Conservation (phyloP, 2,888 invertebrate genomes). For the Gibbula magus region DNA sequence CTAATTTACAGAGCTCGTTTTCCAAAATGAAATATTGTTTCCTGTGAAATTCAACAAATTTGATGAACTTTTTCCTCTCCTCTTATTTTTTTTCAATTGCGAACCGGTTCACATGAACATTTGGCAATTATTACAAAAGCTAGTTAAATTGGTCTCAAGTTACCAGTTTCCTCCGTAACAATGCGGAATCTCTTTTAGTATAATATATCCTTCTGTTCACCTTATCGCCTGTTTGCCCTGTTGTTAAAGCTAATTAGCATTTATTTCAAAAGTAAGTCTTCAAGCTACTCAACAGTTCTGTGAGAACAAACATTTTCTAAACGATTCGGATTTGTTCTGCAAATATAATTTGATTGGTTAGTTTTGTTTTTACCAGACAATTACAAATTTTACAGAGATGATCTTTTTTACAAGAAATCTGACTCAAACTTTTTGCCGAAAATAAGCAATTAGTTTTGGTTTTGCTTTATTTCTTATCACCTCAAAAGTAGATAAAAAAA, state of each 20-base stretch:
- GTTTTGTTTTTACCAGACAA: no score
- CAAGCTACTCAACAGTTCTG: no score
- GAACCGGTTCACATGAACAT: neutral
- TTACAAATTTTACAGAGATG: no score
- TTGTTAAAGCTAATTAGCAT: neutral
- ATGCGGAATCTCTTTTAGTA: neutral
- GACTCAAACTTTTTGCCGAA: no score
- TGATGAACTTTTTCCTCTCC: slow-evolving; percentile 14
- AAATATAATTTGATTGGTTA: no score
- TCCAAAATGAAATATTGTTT: slow-evolving; percentile 10
- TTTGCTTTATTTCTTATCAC: no score
- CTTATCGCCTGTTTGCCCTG: neutral
- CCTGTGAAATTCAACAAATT: slow-evolving; percentile 13
- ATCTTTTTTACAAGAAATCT: no score
- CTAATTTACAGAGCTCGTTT: slow-evolving; percentile 11
- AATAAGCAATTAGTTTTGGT: no score
- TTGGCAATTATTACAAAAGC: neutral
- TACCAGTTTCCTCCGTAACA: neutral
- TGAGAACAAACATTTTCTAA: no score
- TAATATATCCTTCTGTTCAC: neutral
- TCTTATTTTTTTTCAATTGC: no score
- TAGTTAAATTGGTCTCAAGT: neutral
- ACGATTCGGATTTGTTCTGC: no score
- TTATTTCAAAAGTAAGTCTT: neutral
- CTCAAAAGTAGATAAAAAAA: no score